A percentile compares a stretch with the other conserved stretches of the same genome.
Conservation (phyloP, 2,113 vertebrate species). For the Chionis minor region DNA sequence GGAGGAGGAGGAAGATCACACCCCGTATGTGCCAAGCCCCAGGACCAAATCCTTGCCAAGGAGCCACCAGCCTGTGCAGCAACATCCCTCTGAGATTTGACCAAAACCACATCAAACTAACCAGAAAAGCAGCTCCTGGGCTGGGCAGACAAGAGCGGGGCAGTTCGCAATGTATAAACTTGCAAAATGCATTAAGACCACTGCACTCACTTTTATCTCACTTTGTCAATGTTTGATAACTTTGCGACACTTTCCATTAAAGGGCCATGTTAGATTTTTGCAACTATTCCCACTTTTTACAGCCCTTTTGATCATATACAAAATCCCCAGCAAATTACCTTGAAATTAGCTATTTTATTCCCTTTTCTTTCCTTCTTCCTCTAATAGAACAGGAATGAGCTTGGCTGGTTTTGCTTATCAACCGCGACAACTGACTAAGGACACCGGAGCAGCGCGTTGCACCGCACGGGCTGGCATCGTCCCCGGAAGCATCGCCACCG, state of each 20-base stretch:
- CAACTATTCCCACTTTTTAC: not conserved
- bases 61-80: not conserved
- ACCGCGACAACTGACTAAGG: not conserved
- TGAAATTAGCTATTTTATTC: not conserved
- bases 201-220: not conserved
- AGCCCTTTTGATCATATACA: not conserved
- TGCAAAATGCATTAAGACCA: not conserved
- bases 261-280: not conserved
- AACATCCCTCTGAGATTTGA: not conserved
- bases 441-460: accelerated
- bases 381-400: not conserved
- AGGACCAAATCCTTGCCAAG: not conserved
- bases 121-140: not conserved
- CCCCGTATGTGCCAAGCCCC: not conserved
- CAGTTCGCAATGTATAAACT: not conserved
- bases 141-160: not conserved
- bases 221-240: not conserved
- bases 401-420: not conserved
- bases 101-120: not conserved
- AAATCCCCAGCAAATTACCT: not conserved
- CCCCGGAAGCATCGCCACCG: not conserved
- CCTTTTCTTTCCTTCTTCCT: not conserved
- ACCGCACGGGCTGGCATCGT: not conserved
- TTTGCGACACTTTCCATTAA: not conserved
- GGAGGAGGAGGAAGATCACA: not conserved